Conservation (phyloP, 64 coral and sea anemone species). For the Montipora foliosa region DNA sequence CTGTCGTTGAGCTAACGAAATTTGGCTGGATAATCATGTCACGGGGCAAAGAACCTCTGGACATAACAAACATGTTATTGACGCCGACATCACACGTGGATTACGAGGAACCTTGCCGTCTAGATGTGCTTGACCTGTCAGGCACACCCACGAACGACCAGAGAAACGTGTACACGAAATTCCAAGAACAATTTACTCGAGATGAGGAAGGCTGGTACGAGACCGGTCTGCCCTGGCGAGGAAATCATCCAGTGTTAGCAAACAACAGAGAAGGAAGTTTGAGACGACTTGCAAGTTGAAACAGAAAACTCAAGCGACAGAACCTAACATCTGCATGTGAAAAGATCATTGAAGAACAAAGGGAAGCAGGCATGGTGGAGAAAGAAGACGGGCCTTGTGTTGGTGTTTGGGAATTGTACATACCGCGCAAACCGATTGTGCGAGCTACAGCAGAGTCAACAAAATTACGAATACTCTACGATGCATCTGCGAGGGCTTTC, state of each 20-base stretch:
- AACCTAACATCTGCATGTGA: background rate
- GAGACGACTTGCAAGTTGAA: background rate
- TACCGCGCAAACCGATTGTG: background rate
- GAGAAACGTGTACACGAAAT: background rate
- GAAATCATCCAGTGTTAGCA: background rate
- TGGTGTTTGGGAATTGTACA: background rate
- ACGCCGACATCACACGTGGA: background rate
- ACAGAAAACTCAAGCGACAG: background rate
- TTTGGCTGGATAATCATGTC: conserved; percentile 7
- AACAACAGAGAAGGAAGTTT: background rate
- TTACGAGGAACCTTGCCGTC: background rate
- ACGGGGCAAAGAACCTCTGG: background rate
- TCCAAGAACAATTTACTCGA: conserved; percentile 43
- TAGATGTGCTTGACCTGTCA: background rate
- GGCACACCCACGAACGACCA: conserved; percentile 36
- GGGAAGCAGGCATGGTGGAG: background rate
- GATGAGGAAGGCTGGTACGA: background rate
- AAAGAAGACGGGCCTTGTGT: background rate
- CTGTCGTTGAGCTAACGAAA: conserved; percentile 48
- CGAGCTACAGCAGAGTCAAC: background rate
- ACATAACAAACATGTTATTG: background rate
- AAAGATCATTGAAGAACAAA: background rate
- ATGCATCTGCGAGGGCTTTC: background rate
- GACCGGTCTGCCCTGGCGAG: background rate
- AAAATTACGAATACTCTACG: background rate